Percentiles rank a stretch among this genome's conserved stretches.
phyloP scores from a whole-genome alignment of 1,140 invertebrate species.

The Trigoniulus corallinus region DNA sequence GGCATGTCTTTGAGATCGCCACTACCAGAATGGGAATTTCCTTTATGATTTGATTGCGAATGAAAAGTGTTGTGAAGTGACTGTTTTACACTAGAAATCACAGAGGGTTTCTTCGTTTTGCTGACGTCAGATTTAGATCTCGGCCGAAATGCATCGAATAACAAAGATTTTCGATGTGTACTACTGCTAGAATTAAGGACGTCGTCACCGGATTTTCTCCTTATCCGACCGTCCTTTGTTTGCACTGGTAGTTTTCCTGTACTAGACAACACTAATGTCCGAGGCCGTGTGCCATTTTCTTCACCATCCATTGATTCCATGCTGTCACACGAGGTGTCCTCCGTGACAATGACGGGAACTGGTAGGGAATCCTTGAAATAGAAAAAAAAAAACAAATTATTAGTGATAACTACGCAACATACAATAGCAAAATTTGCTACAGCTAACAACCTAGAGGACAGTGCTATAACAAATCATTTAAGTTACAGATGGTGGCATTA shows the following conservation, averaged over 20 bases:
- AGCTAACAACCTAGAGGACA: too few relatives aligned
- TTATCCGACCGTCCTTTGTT: conserved; percentile 3
- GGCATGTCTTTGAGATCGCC: conserved; percentile 11
- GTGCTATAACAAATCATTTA: too few relatives aligned
- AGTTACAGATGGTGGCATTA: too few relatives aligned
- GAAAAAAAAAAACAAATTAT: too few relatives aligned
- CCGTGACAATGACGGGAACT: conserved; percentile 7
- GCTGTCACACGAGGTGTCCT: background rate
- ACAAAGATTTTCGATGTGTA: conserved; percentile 12
- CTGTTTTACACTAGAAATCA: conserved; percentile 62
- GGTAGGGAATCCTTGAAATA: too few relatives aligned
- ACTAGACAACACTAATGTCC: background rate
- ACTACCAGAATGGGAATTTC: conserved; percentile 33
- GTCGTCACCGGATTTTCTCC: conserved; percentile 33
- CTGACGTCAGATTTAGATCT: conserved; percentile 60
- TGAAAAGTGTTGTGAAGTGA: conserved; percentile 36
- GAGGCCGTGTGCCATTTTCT: background rate
- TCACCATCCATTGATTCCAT: background rate
- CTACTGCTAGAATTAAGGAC: conserved; percentile 15
- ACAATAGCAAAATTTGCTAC: too few relatives aligned
- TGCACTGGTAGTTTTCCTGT: background rate
- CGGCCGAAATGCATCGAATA: conserved; percentile 71
- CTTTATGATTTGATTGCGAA: conserved; percentile 26
- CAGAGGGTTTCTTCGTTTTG: conserved; percentile 39
- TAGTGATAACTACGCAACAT: too few relatives aligned